A percentile compares a stretch with the other conserved stretches of the same genome.
phyloP scores from a whole-genome alignment of 2,797 vertebrate species.

The Rhyacichthys aspro region DNA sequence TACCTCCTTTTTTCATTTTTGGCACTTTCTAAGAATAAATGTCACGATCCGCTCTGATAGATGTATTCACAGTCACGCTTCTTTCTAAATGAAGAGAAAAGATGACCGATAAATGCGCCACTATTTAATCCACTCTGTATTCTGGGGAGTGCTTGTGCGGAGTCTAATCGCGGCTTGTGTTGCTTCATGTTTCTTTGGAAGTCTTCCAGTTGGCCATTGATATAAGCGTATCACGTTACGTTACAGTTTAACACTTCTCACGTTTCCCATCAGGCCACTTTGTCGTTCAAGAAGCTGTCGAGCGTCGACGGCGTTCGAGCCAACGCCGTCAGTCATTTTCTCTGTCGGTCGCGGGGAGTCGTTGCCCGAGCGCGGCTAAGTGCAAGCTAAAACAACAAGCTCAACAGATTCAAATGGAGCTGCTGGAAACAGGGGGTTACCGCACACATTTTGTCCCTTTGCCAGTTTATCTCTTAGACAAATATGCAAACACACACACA shows the following conservation, averaged over 20 bases:
- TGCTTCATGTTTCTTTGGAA: slow-evolving; percentile 28
- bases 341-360: slow-evolving; percentile 19
- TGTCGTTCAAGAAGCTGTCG: slow-evolving; percentile 60
- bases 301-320: slow-evolving; percentile 38
- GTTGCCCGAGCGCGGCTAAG: slow-evolving; percentile 54
- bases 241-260: slow-evolving; percentile 26
- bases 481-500: slow-evolving; percentile 38
- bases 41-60: no score
- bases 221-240: slow-evolving; percentile 33
- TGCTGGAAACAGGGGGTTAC: slow-evolving; percentile 33
- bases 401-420: slow-evolving; percentile 71
- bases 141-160: no score
- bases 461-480: slow-evolving; percentile 45
- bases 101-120: no score
- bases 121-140: no score
- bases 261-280: slow-evolving; percentile 28
- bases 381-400: slow-evolving; percentile 76
- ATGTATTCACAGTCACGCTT: no score
- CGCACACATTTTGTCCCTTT: slow-evolving; percentile 37
- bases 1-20: no score
- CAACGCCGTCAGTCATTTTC: slow-evolving; percentile 57
- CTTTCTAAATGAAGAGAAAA: no score
- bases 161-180: slow-evolving; percentile 11
- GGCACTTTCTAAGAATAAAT: no score
- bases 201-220: slow-evolving; percentile 25